These are phyloP conservation scores for Cerceris ruficornis DNA, from an alignment of 2,888 invertebrate genomes.

Conservation along the genomic window DNA sequence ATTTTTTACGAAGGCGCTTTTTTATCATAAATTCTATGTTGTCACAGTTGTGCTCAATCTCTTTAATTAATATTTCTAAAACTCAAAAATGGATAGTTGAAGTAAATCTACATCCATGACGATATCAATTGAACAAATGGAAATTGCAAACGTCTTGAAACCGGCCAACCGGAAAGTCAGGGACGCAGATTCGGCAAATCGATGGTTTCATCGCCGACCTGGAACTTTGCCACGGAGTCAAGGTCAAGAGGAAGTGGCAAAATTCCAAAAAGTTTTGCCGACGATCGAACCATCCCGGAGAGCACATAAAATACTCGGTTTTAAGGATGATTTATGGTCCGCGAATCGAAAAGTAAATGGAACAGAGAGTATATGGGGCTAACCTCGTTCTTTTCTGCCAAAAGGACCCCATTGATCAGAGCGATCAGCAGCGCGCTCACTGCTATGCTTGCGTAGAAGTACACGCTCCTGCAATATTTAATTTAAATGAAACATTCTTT, in stretches of 20 bases:
- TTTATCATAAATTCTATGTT: too few species aligned
- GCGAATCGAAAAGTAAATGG: not conserved
- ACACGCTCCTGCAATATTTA: slow-evolving; percentile 73
- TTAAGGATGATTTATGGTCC: not conserved
- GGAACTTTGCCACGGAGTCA: slow-evolving; percentile 68
- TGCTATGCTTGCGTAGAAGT: slow-evolving; percentile 77
- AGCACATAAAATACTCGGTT: slow-evolving; percentile 6
- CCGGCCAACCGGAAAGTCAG: not conserved
- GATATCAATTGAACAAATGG: too few species aligned
- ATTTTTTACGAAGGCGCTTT: too few species aligned
- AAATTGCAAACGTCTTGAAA: not conserved
- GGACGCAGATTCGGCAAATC: slow-evolving; percentile 32
- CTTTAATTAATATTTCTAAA: too few species aligned
- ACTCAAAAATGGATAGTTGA: too few species aligned
- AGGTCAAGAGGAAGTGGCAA: slow-evolving; percentile 73
- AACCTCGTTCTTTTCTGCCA: slow-evolving; percentile 81
- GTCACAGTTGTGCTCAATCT: too few species aligned
- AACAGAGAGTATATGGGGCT: slow-evolving; percentile 31
- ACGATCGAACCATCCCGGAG: slow-evolving; percentile 47
- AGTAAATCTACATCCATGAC: too few species aligned
- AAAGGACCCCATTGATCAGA: slow-evolving; percentile 79
- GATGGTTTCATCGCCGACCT: slow-evolving; percentile 67
- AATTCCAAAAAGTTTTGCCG: slow-evolving; percentile 65
- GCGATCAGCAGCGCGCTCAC: slow-evolving; percentile 75
- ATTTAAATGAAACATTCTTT: not conserved